Conservation (phyloP, 2,113 vertebrate species). For the Etia nguti region DNA sequence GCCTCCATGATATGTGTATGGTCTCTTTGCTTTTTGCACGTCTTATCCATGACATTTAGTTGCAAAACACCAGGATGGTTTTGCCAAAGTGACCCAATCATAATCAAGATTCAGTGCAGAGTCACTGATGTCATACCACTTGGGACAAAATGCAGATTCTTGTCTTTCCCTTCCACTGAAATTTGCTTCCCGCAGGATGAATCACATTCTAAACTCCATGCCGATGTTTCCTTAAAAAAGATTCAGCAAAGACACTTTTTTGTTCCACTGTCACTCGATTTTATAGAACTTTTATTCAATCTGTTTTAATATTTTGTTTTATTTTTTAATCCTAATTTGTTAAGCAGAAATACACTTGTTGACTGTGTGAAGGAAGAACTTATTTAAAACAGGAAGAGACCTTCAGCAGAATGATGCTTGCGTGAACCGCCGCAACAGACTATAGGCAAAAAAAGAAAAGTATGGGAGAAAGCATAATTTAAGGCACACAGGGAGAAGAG, state of each 20-base stretch:
- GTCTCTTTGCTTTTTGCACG: not conserved
- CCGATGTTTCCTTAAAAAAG: not conserved
- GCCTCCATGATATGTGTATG: too few species aligned
- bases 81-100: not conserved
- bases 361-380: not conserved
- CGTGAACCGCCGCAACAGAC: not conserved
- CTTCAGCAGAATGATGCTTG: not conserved
- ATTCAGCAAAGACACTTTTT: not conserved
- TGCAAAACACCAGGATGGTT: not conserved
- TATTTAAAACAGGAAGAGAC: not conserved
- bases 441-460: not conserved
- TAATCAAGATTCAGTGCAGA: not conserved
- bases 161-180: not conserved
- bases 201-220: not conserved
- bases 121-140: not conserved
- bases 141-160: not conserved
- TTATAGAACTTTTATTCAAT: not conserved
- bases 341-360: not conserved
- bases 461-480: not conserved
- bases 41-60: not conserved
- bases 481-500: fast-evolving
- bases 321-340: not conserved
- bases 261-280: not conserved
- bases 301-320: not conserved
- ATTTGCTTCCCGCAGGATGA: fast-evolving